Base-by-base conservation (phyloP, 2,797 vertebrate species). In the Crenichthys baileyi region DNA sequence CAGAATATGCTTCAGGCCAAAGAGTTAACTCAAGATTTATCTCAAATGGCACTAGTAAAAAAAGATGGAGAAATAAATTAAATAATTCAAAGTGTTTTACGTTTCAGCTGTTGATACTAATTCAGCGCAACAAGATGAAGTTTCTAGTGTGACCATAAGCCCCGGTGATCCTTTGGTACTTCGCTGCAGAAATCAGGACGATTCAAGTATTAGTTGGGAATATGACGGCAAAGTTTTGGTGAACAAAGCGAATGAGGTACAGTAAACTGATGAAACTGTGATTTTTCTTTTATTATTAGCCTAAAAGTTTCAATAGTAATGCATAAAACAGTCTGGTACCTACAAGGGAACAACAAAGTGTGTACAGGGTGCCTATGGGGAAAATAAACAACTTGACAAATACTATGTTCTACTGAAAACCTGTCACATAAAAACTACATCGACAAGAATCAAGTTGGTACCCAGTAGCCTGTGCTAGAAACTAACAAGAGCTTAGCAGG, bases 101-200 rank as follows among this genome's bases (percentile, higher is more conserved):
- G 22, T 83, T 83, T 90, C 77, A 96, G 95, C 93, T 13, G 4
- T 94, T 22, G 5, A 76, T 0, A 46, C 0, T 0, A 3, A 13
- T 0, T 9, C 0, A 0, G 5, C 20, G 41, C 5, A 22, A 31
- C 22, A 46, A 0, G 77, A 86, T 20, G 90, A 90, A 58, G 53
- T 83, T 74, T 85, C 72, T 24, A 61, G 77, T n/a, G 73, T 95
- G 79, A 90, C 78, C 4, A 18, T 94, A 70, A 92, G 81, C 65
- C 78, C 84, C 31, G 93, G 92, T 46, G 80, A 93, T 58, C 51
- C 95, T 58, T 79, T 96, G 39, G 78, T 94, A 48, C 93, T 96
- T 41, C 91, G 91, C 68, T 95, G 95, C 84, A 75, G 61, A 65
- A 13, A 1, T 1, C 0, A 0, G 1, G 0, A 0, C 0, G 0